Evolutionary conservation across 2,888 invertebrate species (phyloP).

Genomic region (Lithosia quadra): DNA sequence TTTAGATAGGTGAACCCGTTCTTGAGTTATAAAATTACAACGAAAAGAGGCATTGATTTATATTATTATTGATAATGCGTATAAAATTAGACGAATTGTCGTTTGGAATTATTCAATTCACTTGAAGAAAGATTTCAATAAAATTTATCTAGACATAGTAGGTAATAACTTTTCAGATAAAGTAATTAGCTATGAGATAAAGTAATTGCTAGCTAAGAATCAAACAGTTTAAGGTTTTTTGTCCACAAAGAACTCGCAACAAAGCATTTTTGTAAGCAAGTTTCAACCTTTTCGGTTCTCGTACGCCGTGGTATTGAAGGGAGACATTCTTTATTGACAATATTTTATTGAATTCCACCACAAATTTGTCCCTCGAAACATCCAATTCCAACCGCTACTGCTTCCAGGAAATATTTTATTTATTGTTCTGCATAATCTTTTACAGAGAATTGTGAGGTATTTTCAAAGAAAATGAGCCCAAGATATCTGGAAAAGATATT

Average conservation of each 20-base stretch:
- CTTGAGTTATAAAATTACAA: too few relatives aligned
- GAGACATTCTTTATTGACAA: constrained; percentile 64
- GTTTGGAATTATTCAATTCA: too few relatives aligned
- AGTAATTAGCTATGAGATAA: constrained; percentile 23
- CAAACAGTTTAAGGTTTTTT: constrained; percentile 25
- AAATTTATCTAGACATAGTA: too few relatives aligned
- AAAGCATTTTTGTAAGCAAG: constrained; percentile 50
- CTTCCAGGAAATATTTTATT: constrained; percentile 65
- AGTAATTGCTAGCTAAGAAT: constrained; percentile 14
- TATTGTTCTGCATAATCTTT: constrained; percentile 69
- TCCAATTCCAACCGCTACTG: constrained; percentile 60
- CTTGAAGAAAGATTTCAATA: too few relatives aligned
- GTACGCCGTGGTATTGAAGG: constrained; percentile 45
- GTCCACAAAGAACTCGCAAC: constrained; percentile 36
- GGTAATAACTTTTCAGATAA: neutral
- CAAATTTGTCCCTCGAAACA: constrained; percentile 59
- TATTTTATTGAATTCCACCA: constrained; percentile 69
- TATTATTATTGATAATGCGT: too few relatives aligned
- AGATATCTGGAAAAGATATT: constrained; percentile 36
- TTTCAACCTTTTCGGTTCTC: constrained; percentile 49
- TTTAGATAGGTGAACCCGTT: too few relatives aligned
- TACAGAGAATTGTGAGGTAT: constrained; percentile 51
- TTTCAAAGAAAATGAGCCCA: constrained; percentile 33
- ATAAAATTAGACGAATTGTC: too few relatives aligned
- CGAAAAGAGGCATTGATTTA: too few relatives aligned